Conservation (phyloP, 2,797 vertebrate genomes). For the Micropoecilia bifurca region DNA sequence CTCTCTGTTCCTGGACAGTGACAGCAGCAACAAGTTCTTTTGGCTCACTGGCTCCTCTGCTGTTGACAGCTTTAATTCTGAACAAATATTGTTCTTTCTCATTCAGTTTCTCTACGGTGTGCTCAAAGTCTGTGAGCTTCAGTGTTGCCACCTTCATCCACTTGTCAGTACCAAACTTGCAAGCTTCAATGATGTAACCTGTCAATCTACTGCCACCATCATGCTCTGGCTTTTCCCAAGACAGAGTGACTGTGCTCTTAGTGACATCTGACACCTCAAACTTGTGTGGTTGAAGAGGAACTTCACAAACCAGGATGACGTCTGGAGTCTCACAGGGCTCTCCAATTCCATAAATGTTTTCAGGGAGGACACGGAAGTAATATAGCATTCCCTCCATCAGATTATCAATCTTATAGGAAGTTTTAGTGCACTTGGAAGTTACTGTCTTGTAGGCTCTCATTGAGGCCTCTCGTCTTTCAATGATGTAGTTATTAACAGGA, state of each 20-base stretch:
- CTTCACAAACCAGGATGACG: constrained; percentile 92
- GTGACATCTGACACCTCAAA: constrained; percentile 93
- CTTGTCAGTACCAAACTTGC: constrained; percentile 93
- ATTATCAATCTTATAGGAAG: constrained; percentile 90
- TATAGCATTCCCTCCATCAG: constrained; percentile 95
- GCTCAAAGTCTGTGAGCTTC: constrained; percentile 90
- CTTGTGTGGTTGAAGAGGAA: constrained; percentile 90
- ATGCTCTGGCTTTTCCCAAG: constrained; percentile 97
- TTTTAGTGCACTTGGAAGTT: constrained; percentile 96
- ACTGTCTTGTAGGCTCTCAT: constrained; percentile 99
- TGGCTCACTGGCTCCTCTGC: constrained; percentile 91
- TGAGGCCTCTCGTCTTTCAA: constrained; percentile 96
- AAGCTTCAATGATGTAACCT: constrained; percentile 94
- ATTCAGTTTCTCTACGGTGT: constrained; percentile 94
- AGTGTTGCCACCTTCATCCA: constrained; percentile 97
- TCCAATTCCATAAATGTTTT: constrained; percentile 98
- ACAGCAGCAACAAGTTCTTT: constrained; percentile 92
- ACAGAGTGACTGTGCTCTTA: constrained; percentile 90
- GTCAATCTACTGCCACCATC: constrained; percentile 96
- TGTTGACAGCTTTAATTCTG: constrained; percentile 93
- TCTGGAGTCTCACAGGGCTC: constrained; percentile 93
- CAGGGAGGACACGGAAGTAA: constrained; percentile 96
- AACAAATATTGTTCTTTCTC: constrained; percentile 97
- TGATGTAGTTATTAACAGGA: constrained; percentile 95
- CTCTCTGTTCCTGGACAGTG: constrained; percentile 94